Base-by-base conservation (phyloP, 2,113 vertebrate genomes). In the Tinamus guttatus region DNA sequence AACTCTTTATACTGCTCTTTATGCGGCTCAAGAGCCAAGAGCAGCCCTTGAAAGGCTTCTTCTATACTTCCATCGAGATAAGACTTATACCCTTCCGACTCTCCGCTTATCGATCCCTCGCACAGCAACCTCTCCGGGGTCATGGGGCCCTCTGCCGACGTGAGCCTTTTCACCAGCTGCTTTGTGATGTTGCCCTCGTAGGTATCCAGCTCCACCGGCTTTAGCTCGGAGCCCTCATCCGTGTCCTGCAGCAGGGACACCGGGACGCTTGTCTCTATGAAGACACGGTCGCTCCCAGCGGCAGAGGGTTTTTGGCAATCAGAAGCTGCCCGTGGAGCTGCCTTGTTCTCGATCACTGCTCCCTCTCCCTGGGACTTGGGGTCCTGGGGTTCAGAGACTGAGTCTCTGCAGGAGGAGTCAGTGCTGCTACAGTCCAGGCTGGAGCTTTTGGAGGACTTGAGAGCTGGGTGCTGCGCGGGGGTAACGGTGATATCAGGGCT, bases 121-220 rank as follows among this genome's bases (percentile, higher is more conserved):
- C 95, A 97, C 0, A 90, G 96, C 80, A 96, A 91, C 97, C 89
- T 97, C 49, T 98, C 96, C 0, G 95, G 34, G 47, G 90, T 87
- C 27, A 90, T 60, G 0, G 98, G 94, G 14, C 96, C 98, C 75
- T 99, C 99, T 2, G 98, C 96, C 2, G 99, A 99, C 0, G 99
- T 99, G 40, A 99, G 98, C 96, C 99, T 98, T 97, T 98, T 98
- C 52, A 99, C 99, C 27, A 99, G 98, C 97, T 99, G 99, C 93
- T 98, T 98, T 0, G 99, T 99, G 96, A 99, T 97, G 96, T 98
- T 99, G 30, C 99, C 99, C 89, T 99, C 99, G 43, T 98, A 98
- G 11, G 98, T 97, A 96, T 99, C 99, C 97, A 99, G 97, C 81
- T 99, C 99, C 95, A 99, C 98, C 0, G 99, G 99, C 94, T 99